Percentiles rank a stretch among this genome's conserved stretches.
phyloP scores from a whole-genome alignment of 2,113 vertebrate genomes.

The Microcebus jonahi region DNA sequence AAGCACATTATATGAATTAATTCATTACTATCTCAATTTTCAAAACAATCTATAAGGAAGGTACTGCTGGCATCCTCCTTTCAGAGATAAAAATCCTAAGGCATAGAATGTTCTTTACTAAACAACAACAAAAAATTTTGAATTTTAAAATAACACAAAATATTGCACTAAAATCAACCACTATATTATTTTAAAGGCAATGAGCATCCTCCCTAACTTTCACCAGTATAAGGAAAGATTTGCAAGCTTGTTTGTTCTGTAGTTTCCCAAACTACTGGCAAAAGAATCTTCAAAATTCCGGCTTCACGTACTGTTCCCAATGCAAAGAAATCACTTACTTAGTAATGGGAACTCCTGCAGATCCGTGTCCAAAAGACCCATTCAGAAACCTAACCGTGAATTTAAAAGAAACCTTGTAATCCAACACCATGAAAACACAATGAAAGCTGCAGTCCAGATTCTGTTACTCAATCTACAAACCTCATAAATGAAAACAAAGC shows the following conservation, averaged over 20 bases:
- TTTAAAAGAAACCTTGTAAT: slow-evolving; percentile 39
- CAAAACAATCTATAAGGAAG: neutral
- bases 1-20: neutral
- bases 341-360: neutral
- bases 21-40: neutral
- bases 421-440: slow-evolving; percentile 33
- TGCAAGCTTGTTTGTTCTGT: neutral
- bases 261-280: neutral
- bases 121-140: neutral
- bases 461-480: slow-evolving; percentile 47
- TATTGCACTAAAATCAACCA: neutral
- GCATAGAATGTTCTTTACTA: neutral
- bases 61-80: neutral
- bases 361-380: neutral
- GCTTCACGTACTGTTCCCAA: neutral
- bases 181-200: neutral
- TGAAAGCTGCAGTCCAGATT: slow-evolving; percentile 5
- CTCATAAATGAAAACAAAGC: slow-evolving; percentile 59
- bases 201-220: neutral
- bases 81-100: neutral
- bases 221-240: neutral
- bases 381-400: neutral
- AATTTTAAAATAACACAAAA: neutral
- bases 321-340: neutral
- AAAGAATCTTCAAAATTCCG: neutral